Evolutionary conservation across 2,113 vertebrate genomes (phyloP).

Genomic region (Callipepla californica): DNA sequence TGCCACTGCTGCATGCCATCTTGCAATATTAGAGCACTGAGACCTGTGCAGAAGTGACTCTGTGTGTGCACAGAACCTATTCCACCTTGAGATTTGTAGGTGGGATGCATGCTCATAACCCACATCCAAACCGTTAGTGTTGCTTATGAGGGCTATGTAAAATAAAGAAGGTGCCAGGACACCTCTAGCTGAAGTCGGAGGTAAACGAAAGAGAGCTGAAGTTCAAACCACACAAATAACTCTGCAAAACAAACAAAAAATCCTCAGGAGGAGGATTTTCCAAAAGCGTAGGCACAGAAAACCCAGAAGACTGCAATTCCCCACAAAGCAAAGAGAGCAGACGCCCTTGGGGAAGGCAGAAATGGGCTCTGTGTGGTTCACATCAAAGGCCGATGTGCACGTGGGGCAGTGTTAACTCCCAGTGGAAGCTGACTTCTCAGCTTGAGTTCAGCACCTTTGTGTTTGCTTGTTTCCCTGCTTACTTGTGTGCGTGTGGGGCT

Average conservation of each 20-base stretch:
- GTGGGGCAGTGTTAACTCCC: not conserved
- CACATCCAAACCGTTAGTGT: not conserved
- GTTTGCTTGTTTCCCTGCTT: not conserved
- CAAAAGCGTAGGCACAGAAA: not conserved
- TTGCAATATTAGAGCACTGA: not conserved
- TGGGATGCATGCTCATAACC: not conserved
- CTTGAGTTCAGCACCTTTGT: not conserved
- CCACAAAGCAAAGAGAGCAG: not conserved
- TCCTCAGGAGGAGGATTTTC: not conserved
- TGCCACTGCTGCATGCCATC: not conserved
- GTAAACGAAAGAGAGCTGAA: not conserved
- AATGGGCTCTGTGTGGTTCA: not conserved
- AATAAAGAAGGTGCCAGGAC: not conserved
- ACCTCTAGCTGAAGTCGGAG: not conserved
- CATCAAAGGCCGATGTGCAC: not conserved
- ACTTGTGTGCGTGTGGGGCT: not conserved
- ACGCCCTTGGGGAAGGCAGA: not conserved
- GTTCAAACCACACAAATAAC: not conserved
- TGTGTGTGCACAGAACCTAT: not conserved
- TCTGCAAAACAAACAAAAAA: not conserved
- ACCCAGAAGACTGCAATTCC: not conserved
- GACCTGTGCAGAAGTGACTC: not conserved
- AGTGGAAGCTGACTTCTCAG: not conserved
- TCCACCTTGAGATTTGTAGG: not conserved
- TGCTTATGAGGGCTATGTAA: not conserved